Conservation (phyloP, 2,113 vertebrate species). For the Tachycineta bicolor region DNA sequence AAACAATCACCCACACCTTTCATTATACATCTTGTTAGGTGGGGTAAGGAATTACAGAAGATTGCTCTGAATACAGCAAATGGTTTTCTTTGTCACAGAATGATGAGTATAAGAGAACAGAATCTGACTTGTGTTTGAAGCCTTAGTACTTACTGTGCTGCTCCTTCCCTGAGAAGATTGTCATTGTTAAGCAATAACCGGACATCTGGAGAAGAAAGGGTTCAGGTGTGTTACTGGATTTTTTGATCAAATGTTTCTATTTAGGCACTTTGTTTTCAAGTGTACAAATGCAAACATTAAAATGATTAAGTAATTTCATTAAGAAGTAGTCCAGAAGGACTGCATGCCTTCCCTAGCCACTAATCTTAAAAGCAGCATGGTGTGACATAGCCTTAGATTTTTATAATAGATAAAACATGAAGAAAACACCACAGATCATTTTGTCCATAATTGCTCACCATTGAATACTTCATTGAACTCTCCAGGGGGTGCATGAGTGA, state of each 20-base stretch:
- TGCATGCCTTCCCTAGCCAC: not conserved
- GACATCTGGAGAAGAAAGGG: conserved; percentile 81
- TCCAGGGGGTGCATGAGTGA: conserved; percentile 92
- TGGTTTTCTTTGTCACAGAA: not conserved
- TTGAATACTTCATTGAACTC: conserved; percentile 98
- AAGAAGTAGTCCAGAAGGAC: not conserved
- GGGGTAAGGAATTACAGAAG: not conserved
- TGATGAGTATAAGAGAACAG: not conserved
- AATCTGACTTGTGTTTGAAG: not conserved
- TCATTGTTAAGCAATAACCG: conserved; percentile 92
- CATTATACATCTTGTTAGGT: not conserved
- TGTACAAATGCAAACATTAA: not conserved
- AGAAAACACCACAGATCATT: not conserved
- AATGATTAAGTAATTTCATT: not conserved
- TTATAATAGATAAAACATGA: fast-evolving
- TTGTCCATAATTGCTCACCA: conserved; percentile 76
- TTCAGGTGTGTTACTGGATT: not conserved
- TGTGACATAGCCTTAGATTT: not conserved
- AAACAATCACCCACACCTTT: not conserved
- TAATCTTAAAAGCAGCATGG: not conserved
- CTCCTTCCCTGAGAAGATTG: conserved; percentile 92
- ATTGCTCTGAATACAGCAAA: not conserved
- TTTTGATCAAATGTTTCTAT: not conserved
- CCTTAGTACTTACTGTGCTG: conserved; percentile 85
- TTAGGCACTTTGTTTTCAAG: not conserved